Evolutionary conservation across 2,113 vertebrate genomes (phyloP).

Genomic region (Triplophysa dalaica): DNA sequence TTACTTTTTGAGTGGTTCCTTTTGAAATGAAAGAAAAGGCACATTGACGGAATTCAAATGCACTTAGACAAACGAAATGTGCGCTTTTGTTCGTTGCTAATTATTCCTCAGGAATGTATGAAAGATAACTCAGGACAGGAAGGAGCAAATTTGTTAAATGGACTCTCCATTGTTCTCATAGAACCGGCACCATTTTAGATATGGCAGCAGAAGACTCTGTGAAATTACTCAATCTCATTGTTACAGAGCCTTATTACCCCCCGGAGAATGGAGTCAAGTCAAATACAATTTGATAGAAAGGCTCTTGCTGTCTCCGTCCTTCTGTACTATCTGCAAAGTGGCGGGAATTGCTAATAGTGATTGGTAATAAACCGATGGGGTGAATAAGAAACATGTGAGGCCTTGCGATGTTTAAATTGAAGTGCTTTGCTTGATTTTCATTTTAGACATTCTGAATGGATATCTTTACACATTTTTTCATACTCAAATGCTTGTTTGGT

Average conservation of each 20-base stretch:
- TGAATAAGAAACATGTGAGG: conserved; percentile 47
- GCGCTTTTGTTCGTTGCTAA: conserved; percentile 70
- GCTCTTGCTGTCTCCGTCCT: conserved; percentile 51
- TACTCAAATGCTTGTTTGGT: conserved; percentile 18
- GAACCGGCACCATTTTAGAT: conserved; percentile 68
- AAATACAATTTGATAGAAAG: conserved; percentile 67
- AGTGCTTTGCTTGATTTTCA: conserved; percentile 44
- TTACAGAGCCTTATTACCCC: conserved; percentile 64
- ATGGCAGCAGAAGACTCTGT: conserved; percentile 58
- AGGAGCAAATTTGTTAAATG: conserved; percentile 73
- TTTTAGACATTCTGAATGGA: conserved; percentile 22
- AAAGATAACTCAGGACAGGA: conserved; percentile 70
- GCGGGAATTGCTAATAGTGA: conserved; percentile 58
- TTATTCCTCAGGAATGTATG: conserved; percentile 68
- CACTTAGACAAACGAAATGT: conserved; percentile 62
- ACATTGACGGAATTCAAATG: conserved; percentile 68
- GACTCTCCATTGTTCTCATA: conserved; percentile 66
- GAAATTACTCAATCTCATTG: conserved; percentile 70
- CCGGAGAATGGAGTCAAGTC: conserved; percentile 66
- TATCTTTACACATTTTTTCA: background rate
- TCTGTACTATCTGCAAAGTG: conserved; percentile 63
- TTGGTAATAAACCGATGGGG: conserved; percentile 56
- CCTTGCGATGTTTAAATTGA: conserved; percentile 38
- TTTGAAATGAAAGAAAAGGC: conserved; percentile 37
- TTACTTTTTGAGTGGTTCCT: conserved; percentile 33